Evolutionary conservation across 2,113 vertebrate genomes (phyloP), one percentile per base, ranked within the genome.

Genomic region (Lepus europaeus): DNA sequence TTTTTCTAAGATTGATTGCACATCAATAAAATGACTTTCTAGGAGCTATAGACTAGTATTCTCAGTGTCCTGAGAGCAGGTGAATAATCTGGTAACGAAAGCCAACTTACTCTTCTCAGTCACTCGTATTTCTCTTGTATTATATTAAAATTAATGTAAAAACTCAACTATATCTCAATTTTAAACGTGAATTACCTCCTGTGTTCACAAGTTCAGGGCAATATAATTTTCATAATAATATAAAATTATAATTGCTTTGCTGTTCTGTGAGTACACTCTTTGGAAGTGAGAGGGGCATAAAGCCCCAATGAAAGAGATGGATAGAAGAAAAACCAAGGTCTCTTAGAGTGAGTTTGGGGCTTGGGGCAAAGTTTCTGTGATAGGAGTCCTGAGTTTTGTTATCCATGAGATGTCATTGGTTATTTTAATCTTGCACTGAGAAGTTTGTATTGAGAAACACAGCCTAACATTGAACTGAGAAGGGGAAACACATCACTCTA

Each of bases 381-480:
- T 53, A 39, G 64, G 49, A 0, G 1, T 90, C 36, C 25, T 69
- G 39, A 89, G 27, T 6, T 33, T 87, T 84, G 7, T 69, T 68
- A 59, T 91, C 64, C 79, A 9, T 59, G 88, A 45, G 49, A 16
- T 63, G 5, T 25, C 66, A 36, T 56, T 79, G 19, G 14, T 77
- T 10, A 83, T 76, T 93, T 70, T 59, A 45, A 93, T 77, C 49
- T 89, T 78, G 9, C 23, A 56, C 19, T 82, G 49, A 39, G 25
- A 59, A 78, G 12, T 85, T 90, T 87, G 53, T 91, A 12, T 33
- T 93, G 39, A 80, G 68, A 94, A 84, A 25, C 29, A 29, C 22
- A 39, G 4, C 49, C 4, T 23, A 74, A 56, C 66, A 78, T 31
- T 94, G 72, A 25, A 13, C 51, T 61, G 6, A 92, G n/a, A 76